Conservation (phyloP, 2,113 vertebrate genomes). For the Vulpes ferrilata region DNA sequence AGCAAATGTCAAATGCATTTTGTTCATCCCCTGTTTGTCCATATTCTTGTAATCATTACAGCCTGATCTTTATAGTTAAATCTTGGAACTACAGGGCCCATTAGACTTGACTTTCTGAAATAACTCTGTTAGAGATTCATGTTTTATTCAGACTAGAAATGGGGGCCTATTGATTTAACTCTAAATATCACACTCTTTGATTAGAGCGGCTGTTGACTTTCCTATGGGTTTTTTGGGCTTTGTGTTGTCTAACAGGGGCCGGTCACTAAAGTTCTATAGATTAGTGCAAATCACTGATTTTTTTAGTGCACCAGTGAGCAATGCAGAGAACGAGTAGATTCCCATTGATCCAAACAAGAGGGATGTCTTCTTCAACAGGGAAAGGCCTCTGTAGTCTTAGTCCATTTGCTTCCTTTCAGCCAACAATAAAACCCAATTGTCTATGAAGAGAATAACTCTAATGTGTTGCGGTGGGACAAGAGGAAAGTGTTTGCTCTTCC, state of each 20-base stretch:
- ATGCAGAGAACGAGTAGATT: neutral
- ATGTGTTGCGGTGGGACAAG: rapidly evolving
- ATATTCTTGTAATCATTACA: neutral
- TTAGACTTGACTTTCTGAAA: slow-evolving; percentile 67
- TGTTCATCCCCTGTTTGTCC: neutral
- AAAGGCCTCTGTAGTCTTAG: neutral
- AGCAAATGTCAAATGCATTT: neutral
- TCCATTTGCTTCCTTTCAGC: neutral
- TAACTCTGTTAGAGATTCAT: slow-evolving; percentile 73
- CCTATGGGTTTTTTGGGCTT: slow-evolving; percentile 17
- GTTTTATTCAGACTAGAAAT: slow-evolving; percentile 80
- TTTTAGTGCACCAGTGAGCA: neutral
- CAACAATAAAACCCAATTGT: neutral
- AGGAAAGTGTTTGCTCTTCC: neutral
- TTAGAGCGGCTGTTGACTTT: slow-evolving; percentile 50
- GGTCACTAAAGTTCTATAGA: neutral
- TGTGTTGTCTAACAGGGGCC: neutral
- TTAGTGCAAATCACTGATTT: slow-evolving; percentile 28
- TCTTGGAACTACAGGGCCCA: slow-evolving; percentile 36
- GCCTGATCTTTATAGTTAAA: slow-evolving; percentile 16
- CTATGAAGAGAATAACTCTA: neutral
- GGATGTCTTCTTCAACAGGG: neutral
- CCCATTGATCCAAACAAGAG: neutral
- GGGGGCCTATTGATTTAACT: slow-evolving; percentile 74
- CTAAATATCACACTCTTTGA: slow-evolving; percentile 44